phyloP scores from a whole-genome alignment of 2,888 invertebrate genomes.

The Himalopsyche tibetana region DNA sequence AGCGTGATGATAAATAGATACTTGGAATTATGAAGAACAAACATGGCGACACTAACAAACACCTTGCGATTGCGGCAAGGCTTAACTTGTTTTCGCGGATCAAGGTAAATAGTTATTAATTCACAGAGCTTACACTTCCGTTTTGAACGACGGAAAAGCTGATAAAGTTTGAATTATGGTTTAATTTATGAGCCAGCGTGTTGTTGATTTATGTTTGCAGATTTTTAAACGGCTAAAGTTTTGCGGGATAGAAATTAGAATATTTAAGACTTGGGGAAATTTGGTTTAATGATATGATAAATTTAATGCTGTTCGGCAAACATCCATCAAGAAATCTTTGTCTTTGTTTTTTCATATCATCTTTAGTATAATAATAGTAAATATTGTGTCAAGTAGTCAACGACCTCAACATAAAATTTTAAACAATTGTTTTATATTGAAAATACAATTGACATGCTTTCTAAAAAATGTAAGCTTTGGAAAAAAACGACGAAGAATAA shows the following conservation, averaged over 20 bases:
- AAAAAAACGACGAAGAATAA: no score
- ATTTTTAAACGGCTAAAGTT: constrained; percentile 24
- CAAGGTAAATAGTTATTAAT: constrained; percentile 34
- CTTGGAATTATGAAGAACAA: constrained; percentile 15
- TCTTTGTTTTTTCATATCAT: no score
- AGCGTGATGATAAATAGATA: constrained; percentile 34
- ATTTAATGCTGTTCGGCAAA: no score
- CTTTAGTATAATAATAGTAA: no score
- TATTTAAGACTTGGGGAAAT: neutral
- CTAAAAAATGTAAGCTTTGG: no score
- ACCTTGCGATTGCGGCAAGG: constrained; percentile 30
- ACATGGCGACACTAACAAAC: constrained; percentile 20
- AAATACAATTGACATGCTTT: no score
- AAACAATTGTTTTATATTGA: no score
- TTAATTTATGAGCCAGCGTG: constrained; percentile 20
- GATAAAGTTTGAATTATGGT: constrained; percentile 21
- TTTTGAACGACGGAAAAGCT: constrained; percentile 10
- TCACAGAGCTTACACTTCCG: constrained; percentile 31
- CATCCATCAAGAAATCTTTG: no score
- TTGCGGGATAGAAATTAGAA: neutral
- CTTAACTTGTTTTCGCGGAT: constrained; percentile 26
- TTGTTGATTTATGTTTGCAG: constrained; percentile 2
- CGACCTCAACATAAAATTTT: no score
- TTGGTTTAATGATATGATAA: no score
- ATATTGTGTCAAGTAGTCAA: no score